Evolutionary conservation across 2,888 invertebrate genomes (phyloP).

Genomic region (Zonitis immaculata): DNA sequence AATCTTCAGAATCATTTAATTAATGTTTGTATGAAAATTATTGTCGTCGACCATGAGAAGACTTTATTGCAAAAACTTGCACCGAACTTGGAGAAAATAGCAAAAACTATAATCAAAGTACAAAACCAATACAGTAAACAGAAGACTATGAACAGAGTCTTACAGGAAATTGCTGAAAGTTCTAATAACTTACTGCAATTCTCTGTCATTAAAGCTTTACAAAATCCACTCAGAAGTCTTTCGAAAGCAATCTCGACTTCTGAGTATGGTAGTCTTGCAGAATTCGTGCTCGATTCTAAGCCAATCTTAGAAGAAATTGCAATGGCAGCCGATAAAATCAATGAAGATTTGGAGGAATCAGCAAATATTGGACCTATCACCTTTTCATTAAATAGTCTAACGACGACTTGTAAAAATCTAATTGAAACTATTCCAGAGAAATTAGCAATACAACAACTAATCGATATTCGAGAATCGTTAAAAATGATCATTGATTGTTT

Average conservation of each 20-base stretch:
- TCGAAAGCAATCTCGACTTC: neutral
- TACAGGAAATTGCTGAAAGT: conserved; percentile 19
- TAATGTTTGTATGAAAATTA: conserved; percentile 41
- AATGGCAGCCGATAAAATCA: neutral
- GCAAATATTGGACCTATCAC: conserved; percentile 3
- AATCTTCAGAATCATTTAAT: conserved; percentile 42
- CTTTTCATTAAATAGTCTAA: neutral
- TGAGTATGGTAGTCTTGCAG: neutral
- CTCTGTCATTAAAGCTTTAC: neutral
- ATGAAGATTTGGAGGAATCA: neutral
- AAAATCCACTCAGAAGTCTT: neutral
- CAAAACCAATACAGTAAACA: conserved; percentile 33
- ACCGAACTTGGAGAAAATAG: conserved; percentile 40
- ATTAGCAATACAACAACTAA: neutral
- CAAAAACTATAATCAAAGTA: conserved; percentile 41
- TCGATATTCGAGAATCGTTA: conserved; percentile 4
- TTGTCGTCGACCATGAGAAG: conserved; percentile 34
- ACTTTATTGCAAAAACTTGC: conserved; percentile 39
- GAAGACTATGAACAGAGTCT: conserved; percentile 20
- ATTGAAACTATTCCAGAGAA: conserved; percentile 1
- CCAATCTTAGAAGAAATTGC: conserved; percentile 1
- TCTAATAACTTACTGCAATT: conserved; percentile 5
- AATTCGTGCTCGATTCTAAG: neutral
- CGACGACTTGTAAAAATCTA: neutral
- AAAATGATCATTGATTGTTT: neutral